A percentile compares a stretch with the other conserved stretches of the same genome.
These are phyloP conservation scores for Eriocheir sinensis DNA, from an alignment of 1,140 invertebrate genomes.

Conservation along the genomic window DNA sequence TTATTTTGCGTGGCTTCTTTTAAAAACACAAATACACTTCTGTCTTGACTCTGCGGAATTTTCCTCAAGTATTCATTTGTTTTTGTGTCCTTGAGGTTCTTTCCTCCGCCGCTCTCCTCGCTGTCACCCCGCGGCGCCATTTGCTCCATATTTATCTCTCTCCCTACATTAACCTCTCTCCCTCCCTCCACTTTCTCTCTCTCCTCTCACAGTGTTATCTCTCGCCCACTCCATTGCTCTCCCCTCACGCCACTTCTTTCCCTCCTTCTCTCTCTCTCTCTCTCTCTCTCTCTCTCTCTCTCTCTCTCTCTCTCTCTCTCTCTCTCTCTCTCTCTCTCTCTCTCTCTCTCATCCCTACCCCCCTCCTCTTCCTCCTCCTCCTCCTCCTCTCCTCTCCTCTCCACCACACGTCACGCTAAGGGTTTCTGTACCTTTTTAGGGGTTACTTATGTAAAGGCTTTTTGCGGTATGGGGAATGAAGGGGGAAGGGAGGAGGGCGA, in stretches of 20 bases:
- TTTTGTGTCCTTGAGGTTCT: neutral
- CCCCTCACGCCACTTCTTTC: neutral
- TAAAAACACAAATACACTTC: no score
- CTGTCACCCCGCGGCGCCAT: neutral
- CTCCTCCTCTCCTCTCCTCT: neutral
- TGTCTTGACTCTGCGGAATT: neutral
- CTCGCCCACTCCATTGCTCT: conserved; percentile 19
- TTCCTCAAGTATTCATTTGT: neutral
- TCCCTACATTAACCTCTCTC: conserved; percentile 19
- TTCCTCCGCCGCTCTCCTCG: neutral
- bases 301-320: no score
- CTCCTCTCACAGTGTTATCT: conserved; percentile 10
- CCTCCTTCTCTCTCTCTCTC: neutral
- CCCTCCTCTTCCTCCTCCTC: neutral
- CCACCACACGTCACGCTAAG: conserved; percentile 12
- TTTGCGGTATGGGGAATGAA: neutral
- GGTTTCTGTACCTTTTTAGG: neutral
- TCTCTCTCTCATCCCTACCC: neutral
- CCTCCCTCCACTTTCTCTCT: neutral
- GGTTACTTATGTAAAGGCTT: neutral
- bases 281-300: no score
- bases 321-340: neutral
- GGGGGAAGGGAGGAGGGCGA: neutral
- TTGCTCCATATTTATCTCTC: conserved; percentile 16
- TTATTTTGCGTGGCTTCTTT: no score